Evolutionary conservation across 2,113 vertebrate species (phyloP), one percentile per base, ranked within the genome.

Genomic region (Eretmochelys imbricata): DNA sequence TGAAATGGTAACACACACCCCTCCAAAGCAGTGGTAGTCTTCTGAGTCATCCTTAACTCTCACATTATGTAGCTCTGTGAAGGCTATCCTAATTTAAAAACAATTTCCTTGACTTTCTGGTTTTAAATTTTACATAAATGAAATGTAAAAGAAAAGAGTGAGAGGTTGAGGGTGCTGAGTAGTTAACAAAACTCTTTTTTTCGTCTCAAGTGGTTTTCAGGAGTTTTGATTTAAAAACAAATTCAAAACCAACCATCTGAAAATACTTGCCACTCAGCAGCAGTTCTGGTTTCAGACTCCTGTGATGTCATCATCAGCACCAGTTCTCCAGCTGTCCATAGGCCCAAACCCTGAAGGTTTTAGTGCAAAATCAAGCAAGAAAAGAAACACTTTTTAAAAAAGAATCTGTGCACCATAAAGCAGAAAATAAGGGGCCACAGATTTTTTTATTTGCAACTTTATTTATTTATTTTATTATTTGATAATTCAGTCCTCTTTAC

Each of bases 121-220:
- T 76, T 48, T 5, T 84, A 82, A 91, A 29, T 8, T 93, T 91
- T 35, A n/a, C 14, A 50, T 53, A 85, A 8, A 3, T 90, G 69
- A 42, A 42, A 24, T 20, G 19, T 19, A 24, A 38, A 75, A 10
- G 69, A 42, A 42, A 75, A 69, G 35, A 3, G 25, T 76, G 93
- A 80, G 35, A 79, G 69, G 38, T 83, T 12, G 57, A 0, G 89
- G 27, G 0, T 1, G 19, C 94, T 35, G 35, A 35, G 10, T 94
- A 93, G 38, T 89, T 55, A 75, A 65, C 10, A 62, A 6, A 93
- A 50, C 5, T 87, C 57, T 4, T 1, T 91, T 93, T 69, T 16
- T 89, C 81, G 88, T 82, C 24, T 69, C 16, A 31, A n/a, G 29
- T 90, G 17, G 9, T 59, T 91, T 90, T 76, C 48, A 38, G 83